Evolutionary conservation across 2,888 invertebrate species (phyloP).

Genomic region (Archips crataeganus): DNA sequence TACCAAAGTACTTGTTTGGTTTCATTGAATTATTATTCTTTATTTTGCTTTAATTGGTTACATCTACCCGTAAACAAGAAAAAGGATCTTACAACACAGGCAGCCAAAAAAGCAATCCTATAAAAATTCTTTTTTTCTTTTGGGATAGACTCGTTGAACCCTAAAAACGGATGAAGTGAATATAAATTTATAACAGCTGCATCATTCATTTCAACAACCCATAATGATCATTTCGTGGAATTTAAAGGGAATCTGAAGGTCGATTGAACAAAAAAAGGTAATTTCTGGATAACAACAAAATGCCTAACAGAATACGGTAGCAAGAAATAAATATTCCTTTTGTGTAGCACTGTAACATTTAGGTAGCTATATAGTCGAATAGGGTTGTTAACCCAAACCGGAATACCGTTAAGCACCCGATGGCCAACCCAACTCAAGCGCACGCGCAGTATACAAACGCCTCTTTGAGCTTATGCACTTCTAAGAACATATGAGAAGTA

Average conservation of each 20-base stretch:
- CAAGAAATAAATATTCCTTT: not conserved
- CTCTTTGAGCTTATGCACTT: conserved; percentile 34
- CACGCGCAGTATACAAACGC: conserved; percentile 42
- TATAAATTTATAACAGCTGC: not conserved
- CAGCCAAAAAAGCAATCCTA: not conserved
- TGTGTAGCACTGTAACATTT: conserved; percentile 15
- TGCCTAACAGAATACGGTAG: not conserved
- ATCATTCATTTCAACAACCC: not conserved
- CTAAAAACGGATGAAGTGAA: not conserved
- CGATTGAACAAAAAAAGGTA: not conserved
- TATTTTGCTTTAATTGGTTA: not conserved
- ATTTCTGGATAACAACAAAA: not conserved
- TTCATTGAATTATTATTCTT: no score
- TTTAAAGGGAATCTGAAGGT: not conserved
- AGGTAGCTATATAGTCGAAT: conserved; percentile 44
- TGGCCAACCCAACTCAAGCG: conserved; percentile 42
- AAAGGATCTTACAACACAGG: not conserved
- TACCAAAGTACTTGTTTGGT: no score
- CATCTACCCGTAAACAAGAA: not conserved
- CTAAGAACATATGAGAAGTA: conserved; percentile 27
- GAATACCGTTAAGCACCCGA: conserved; percentile 53
- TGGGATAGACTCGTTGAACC: no score
- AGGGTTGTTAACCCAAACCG: conserved; percentile 56
- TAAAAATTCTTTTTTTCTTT: not conserved
- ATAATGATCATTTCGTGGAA: not conserved